Percentiles rank a stretch among this genome's conserved stretches.
Evolutionary conservation across 2,113 vertebrate species (phyloP).

Genomic region (Scomber scombrus): DNA sequence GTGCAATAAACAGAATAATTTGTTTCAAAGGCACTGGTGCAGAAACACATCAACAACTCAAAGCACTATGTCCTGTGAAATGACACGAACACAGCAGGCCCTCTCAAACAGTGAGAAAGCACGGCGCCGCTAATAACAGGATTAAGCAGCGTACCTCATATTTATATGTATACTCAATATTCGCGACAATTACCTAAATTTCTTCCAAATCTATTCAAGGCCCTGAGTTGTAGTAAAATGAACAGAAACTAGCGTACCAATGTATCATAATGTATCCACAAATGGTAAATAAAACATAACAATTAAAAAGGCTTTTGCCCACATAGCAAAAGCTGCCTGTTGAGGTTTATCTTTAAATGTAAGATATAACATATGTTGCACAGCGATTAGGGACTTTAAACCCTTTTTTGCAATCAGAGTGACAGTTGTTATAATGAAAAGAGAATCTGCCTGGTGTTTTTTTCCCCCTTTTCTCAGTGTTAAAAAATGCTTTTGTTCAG

Average conservation of each 20-base stretch:
- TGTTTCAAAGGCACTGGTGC: slow-evolving; percentile 50
- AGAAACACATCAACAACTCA: slow-evolving; percentile 48
- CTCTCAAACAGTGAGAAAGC: slow-evolving; percentile 18
- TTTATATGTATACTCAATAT: slow-evolving; percentile 27
- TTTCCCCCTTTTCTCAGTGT: slow-evolving; percentile 20
- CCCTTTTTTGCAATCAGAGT: too few relatives aligned
- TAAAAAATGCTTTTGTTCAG: slow-evolving; percentile 53
- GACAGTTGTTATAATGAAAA: slow-evolving; percentile 61
- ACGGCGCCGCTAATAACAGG: not conserved
- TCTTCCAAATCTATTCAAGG: slow-evolving; percentile 13
- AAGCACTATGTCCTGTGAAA: slow-evolving; percentile 21
- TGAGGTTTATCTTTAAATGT: slow-evolving; percentile 13
- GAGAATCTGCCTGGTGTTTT: slow-evolving; percentile 45
- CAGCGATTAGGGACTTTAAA: slow-evolving; percentile 10
- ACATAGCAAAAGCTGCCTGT: not conserved
- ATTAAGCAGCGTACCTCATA: not conserved
- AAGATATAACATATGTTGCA: not conserved
- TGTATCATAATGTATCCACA: not conserved
- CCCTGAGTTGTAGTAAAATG: slow-evolving; percentile 14
- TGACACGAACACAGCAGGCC: slow-evolving; percentile 8
- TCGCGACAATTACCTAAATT: slow-evolving; percentile 31
- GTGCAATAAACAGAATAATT: slow-evolving; percentile 51
- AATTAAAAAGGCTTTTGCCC: not conserved
- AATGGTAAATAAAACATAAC: not conserved
- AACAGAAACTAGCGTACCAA: slow-evolving; percentile 1